A percentile compares a stretch with the other conserved stretches of the same genome.
Conservation (phyloP, 2,888 invertebrate species). For the Aproaerema taeniolella region DNA sequence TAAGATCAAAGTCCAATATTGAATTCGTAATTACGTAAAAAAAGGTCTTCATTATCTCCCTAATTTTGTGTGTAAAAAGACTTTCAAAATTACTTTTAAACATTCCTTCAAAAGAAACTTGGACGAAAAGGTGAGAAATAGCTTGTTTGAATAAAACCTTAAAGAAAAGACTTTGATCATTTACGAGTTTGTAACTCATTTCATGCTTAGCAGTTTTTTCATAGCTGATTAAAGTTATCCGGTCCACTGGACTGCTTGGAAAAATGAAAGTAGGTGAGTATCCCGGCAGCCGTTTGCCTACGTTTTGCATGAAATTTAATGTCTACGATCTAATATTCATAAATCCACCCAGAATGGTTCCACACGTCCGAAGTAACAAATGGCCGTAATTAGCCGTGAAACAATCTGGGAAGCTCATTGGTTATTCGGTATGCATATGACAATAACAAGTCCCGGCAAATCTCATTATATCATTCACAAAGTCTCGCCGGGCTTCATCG, state of each 20-base stretch:
- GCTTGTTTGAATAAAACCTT: slow-evolving; percentile 33
- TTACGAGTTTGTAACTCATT: slow-evolving; percentile 55
- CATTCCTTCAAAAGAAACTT: slow-evolving; percentile 3
- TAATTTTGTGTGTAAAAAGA: no score
- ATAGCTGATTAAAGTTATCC: slow-evolving; percentile 58
- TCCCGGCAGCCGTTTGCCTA: slow-evolving; percentile 18
- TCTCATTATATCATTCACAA: slow-evolving; percentile 69
- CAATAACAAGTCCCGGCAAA: slow-evolving; percentile 63
- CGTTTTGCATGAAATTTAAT: slow-evolving; percentile 30
- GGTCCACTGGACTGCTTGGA: slow-evolving; percentile 40
- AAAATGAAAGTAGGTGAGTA: slow-evolving; percentile 37
- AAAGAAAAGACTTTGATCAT: slow-evolving; percentile 50
- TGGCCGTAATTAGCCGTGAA: slow-evolving; percentile 54
- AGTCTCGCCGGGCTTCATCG: slow-evolving; percentile 49
- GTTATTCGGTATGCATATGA: slow-evolving; percentile 65
- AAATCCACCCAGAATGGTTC: slow-evolving; percentile 35
- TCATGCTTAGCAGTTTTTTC: slow-evolving; percentile 47
- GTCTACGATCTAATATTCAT: slow-evolving; percentile 43
- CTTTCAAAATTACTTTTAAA: slow-evolving; percentile 12
- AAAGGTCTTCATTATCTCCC: no score
- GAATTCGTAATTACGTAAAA: no score
- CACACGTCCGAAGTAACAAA: slow-evolving; percentile 35
- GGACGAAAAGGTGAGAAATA: slow-evolving; percentile 13
- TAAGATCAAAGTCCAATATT: no score
- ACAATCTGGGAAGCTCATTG: slow-evolving; percentile 53